Conservation (phyloP, 2,113 vertebrate genomes). For the Megaleporinus macrocephalus region DNA sequence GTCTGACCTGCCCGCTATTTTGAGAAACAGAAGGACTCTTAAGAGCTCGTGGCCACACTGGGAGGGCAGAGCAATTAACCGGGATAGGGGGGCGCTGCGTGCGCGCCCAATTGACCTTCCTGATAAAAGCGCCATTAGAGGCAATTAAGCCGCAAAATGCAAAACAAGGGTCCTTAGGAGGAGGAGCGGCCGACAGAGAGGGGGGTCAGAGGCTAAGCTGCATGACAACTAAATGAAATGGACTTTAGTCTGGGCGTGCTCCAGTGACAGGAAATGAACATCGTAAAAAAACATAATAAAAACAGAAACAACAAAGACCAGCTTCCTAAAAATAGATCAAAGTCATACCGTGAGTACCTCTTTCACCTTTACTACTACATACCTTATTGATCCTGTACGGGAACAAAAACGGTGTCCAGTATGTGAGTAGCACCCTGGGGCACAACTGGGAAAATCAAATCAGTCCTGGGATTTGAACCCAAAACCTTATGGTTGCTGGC, state of each 20-base stretch:
- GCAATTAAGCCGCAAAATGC: conserved; percentile 56
- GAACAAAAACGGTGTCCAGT: too few relatives aligned
- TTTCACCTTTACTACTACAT: too few relatives aligned
- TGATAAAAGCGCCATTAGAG: conserved; percentile 56
- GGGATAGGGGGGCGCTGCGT: conserved; percentile 26
- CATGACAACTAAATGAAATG: conserved; percentile 11
- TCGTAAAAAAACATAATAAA: neutral
- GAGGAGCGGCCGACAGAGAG: conserved; percentile 20
- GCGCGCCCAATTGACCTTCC: conserved; percentile 51
- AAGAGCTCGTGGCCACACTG: conserved; percentile 23
- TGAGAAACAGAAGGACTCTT: conserved; percentile 48
- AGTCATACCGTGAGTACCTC: too few relatives aligned
- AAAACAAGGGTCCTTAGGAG: conserved; percentile 48
- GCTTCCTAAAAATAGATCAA: neutral
- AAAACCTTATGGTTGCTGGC: too few relatives aligned
- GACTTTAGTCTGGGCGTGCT: neutral
- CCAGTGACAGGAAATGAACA: neutral
- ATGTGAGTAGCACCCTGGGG: too few relatives aligned
- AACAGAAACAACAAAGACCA: neutral
- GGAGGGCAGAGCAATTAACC: conserved; percentile 49
- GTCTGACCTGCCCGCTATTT: conserved; percentile 50
- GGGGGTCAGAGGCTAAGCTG: conserved; percentile 1
- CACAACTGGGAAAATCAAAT: too few relatives aligned
- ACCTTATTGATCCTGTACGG: too few relatives aligned
- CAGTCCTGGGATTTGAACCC: too few relatives aligned